Percentiles rank a stretch among this genome's conserved stretches.
Evolutionary conservation across 2,888 invertebrate genomes (phyloP).

Genomic region (Cloeon dipterum): DNA sequence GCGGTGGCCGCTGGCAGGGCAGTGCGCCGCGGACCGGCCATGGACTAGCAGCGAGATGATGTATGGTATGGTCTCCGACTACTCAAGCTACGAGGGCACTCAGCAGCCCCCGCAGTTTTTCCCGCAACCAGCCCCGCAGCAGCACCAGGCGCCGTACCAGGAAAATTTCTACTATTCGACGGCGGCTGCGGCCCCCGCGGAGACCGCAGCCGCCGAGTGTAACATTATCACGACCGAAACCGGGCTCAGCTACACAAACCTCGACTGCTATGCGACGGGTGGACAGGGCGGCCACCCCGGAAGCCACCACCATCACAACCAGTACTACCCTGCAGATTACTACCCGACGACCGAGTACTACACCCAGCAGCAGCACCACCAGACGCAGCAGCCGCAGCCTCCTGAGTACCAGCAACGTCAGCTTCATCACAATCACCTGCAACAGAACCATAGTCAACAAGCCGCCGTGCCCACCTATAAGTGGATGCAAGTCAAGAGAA

Average conservation of each 20-base stretch:
- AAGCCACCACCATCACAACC: slow-evolving; percentile 19
- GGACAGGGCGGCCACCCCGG: slow-evolving; percentile 10
- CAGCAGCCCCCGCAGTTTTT: background rate
- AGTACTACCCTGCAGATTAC: slow-evolving; percentile 22
- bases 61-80: no score
- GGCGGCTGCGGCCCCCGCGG: background rate
- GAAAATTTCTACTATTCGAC: background rate
- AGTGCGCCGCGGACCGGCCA: no score
- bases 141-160: background rate
- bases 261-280: slow-evolving; percentile 40
- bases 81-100: no score
- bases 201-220: no score
- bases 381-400: slow-evolving; percentile 17
- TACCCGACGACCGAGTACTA: slow-evolving; percentile 19
- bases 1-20: no score
- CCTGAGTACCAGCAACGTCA: slow-evolving; percentile 10
- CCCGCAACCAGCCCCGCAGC: background rate
- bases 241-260: slow-evolving; percentile 71
- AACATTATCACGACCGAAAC: slow-evolving; percentile 60
- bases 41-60: no score
- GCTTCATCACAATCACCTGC: slow-evolving; percentile 10
- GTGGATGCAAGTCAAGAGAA: slow-evolving; percentile 98
- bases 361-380: slow-evolving; percentile 22
- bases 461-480: slow-evolving; percentile 74
- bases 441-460: slow-evolving; percentile 17